Conservation (phyloP, 2,113 vertebrate species). For the Anoplopoma fimbria region DNA sequence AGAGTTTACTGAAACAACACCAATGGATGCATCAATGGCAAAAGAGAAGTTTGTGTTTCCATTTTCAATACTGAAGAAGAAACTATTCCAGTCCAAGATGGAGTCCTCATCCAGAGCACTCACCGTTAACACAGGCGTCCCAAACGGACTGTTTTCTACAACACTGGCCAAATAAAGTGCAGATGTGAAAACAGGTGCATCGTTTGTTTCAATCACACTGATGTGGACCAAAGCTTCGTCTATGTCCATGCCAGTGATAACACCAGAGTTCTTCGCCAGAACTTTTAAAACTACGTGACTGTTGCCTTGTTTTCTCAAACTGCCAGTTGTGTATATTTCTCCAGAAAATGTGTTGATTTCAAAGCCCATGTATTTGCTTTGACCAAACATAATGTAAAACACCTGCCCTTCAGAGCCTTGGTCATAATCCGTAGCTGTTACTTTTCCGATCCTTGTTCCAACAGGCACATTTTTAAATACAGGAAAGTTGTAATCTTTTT, state of each 20-base stretch:
- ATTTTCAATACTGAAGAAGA: conserved; percentile 75
- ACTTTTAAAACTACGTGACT: conserved; percentile 70
- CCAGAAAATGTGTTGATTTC: conserved; percentile 71
- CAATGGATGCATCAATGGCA: conserved; percentile 72
- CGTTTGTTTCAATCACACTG: conserved; percentile 78
- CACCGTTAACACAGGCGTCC: conserved; percentile 74
- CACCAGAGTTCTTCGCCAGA: conserved; percentile 82
- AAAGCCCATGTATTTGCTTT: conserved; percentile 77
- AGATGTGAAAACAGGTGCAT: conserved; percentile 77
- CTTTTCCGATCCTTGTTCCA: conserved; percentile 75
- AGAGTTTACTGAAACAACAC: conserved; percentile 75
- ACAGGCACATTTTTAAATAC: conserved; percentile 74
- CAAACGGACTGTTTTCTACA: conserved; percentile 73
- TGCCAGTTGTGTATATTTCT: conserved; percentile 74
- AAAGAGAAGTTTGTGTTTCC: conserved; percentile 82
- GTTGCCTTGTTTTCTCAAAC: conserved; percentile 74
- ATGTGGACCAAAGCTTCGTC: conserved; percentile 80
- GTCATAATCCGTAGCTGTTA: conserved; percentile 80
- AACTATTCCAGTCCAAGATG: conserved; percentile 74
- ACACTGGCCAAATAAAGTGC: conserved; percentile 62
- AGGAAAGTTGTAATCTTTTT: conserved; percentile 74
- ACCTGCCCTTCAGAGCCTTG: conserved; percentile 79
- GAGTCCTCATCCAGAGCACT: conserved; percentile 79
- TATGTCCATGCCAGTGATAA: conserved; percentile 76
- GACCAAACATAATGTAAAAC: conserved; percentile 79